These are phyloP conservation scores for Sterna hirundo DNA, from an alignment of 2,113 vertebrate species.

Conservation along the genomic window DNA sequence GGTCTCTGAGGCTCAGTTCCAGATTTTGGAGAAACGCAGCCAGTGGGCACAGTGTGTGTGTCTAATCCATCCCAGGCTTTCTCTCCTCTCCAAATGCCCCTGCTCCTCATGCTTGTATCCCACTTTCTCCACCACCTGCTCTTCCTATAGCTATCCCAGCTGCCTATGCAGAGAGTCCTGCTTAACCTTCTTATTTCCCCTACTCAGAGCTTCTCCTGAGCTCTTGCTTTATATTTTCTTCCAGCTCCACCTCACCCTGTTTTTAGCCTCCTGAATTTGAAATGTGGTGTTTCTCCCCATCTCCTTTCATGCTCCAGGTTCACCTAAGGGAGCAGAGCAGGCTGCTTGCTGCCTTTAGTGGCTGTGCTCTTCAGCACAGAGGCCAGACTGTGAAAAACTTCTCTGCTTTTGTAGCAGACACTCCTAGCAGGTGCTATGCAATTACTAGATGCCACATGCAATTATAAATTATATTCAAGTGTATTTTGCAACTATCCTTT, in stretches of 20 bases:
- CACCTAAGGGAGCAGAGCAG: neutral
- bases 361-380: neutral
- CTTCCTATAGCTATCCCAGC: slow-evolving; percentile 27
- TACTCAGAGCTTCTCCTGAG: neutral
- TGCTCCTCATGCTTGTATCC: neutral
- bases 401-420: neutral
- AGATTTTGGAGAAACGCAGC: neutral
- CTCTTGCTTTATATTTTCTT: neutral
- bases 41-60: neutral
- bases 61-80: slow-evolving; percentile 17
- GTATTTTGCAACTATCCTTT: neutral
- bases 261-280: neutral
- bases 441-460: neutral
- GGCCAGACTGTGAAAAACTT: neutral
- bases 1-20: neutral
- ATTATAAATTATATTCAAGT: neutral
- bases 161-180: neutral
- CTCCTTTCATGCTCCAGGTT: neutral
- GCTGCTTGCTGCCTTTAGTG: neutral
- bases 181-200: neutral
- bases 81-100: slow-evolving; percentile 8
- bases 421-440: neutral
- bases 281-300: neutral
- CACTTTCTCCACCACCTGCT: slow-evolving; percentile 46
- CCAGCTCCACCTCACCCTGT: neutral